These are phyloP conservation scores for Holacanthella duospinosa DNA, from an alignment of 2,888 invertebrate genomes.

Conservation along the genomic window DNA sequence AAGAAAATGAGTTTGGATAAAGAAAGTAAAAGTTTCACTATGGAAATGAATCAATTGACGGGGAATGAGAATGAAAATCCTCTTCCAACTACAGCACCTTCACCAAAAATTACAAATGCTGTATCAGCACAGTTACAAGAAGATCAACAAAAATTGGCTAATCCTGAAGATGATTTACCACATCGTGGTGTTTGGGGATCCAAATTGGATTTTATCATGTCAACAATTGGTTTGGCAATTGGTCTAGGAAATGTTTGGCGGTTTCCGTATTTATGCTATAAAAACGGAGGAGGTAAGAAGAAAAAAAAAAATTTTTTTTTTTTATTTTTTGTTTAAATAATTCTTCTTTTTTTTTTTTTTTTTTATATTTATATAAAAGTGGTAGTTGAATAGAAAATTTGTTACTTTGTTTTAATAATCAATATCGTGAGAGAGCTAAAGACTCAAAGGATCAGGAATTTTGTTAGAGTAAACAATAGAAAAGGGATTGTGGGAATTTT, in stretches of 20 bases:
- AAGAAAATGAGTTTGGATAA: conserved; percentile 21
- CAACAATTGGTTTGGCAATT: conserved; percentile 83
- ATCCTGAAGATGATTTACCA: conserved; percentile 45
- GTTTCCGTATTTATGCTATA: conserved; percentile 90
- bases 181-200: conserved; percentile 81
- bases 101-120: conserved; percentile 37
- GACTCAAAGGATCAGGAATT: too few relatives aligned
- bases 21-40: conserved; percentile 24
- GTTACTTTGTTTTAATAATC: too few relatives aligned
- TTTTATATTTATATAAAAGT: background rate
- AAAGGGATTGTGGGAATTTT: too few relatives aligned
- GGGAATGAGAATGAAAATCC: conserved; percentile 24
- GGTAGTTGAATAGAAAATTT: background rate
- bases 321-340: conserved; percentile 6
- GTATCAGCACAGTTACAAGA: conserved; percentile 37
- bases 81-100: conserved; percentile 22
- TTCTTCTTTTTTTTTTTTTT: background rate
- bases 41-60: conserved; percentile 37
- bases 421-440: too few relatives aligned
- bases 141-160: conserved; percentile 15
- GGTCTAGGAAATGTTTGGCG: conserved; percentile 73
- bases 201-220: conserved; percentile 85
- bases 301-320: too few relatives aligned
- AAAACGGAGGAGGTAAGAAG: conserved; percentile 75
- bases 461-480: too few relatives aligned